Conservation (phyloP, 2,888 invertebrate species). For the Drosophila antonietae region DNA sequence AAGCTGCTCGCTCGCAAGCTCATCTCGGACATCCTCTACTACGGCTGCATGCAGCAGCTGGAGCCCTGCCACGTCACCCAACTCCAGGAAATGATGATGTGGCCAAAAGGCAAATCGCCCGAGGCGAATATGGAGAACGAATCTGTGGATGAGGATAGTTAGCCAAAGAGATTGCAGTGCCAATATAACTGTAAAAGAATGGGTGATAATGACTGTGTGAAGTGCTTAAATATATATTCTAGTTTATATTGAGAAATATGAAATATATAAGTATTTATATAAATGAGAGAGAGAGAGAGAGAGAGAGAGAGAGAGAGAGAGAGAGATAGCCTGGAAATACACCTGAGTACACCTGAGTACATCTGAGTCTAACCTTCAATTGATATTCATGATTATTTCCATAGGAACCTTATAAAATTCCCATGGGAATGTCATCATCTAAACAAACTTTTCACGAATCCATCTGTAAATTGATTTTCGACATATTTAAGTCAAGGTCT, state of each 20-base stretch:
- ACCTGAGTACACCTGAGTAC: background rate
- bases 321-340: background rate
- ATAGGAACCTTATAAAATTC: too few species aligned
- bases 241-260: background rate
- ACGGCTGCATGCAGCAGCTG: conserved; percentile 54
- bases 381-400: background rate
- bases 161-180: background rate
- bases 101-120: background rate
- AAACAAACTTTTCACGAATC: background rate
- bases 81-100: conserved; percentile 42
- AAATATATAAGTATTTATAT: background rate
- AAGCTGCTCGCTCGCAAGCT: conserved; percentile 42
- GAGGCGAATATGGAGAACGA: background rate
- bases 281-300: background rate
- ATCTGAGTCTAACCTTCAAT: background rate
- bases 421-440: background rate
- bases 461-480: background rate
- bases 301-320: background rate
- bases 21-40: conserved; percentile 48
- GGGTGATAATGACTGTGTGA: background rate
- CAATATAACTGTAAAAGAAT: background rate
- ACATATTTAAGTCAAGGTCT: background rate
- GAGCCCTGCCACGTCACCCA: conserved; percentile 42
- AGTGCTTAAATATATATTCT: background rate
- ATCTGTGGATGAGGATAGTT: conserved; percentile 12